phyloP scores from a whole-genome alignment of 2,888 invertebrate species.

The Adineta ricciae region DNA sequence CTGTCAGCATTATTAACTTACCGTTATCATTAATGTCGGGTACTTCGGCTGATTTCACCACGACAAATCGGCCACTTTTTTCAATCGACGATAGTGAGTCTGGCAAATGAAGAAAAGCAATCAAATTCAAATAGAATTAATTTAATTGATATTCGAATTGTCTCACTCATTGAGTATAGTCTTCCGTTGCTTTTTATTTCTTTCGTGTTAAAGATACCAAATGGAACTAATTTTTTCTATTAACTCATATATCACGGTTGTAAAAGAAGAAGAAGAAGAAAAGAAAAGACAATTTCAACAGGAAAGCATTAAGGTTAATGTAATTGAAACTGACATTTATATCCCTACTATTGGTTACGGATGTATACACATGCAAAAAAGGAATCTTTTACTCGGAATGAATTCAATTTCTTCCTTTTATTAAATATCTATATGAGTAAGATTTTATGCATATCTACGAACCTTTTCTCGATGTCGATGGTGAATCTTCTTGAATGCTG shows the following conservation, averaged over 20 bases:
- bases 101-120: neutral
- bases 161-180: neutral
- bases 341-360: neutral
- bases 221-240: neutral
- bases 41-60: neutral
- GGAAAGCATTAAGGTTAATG: neutral
- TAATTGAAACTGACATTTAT: neutral
- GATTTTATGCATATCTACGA: neutral
- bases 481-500: neutral
- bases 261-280: neutral
- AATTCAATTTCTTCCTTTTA: neutral
- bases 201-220: too few species aligned
- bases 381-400: too few species aligned
- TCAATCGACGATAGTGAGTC: neutral
- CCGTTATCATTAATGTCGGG: neutral
- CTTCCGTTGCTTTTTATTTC: too few species aligned
- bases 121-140: too few species aligned
- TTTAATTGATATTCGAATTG: too few species aligned
- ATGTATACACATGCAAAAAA: neutral
- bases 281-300: too few species aligned
- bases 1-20: neutral
- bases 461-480: neutral
- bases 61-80: neutral
- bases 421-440: too few species aligned
- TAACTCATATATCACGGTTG: neutral